Conservation (phyloP, 2,888 invertebrate species). For the Prenolepis imparis region DNA sequence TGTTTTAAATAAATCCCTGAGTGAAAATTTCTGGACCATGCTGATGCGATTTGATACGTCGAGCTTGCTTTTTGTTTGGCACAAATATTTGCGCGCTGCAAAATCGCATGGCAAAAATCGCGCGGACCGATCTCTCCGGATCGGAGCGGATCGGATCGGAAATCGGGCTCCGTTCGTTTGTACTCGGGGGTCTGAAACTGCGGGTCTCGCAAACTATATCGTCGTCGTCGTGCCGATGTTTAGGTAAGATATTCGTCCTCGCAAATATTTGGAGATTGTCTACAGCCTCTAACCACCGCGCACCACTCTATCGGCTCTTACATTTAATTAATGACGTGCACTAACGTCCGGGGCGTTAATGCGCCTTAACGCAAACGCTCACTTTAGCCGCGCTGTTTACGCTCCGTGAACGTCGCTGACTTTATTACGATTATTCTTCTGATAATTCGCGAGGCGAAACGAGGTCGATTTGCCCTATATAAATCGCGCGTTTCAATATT, state of each 20-base stretch:
- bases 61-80: constrained; percentile 56
- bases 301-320: constrained; percentile 83
- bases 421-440: constrained; percentile 52
- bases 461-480: constrained; percentile 11
- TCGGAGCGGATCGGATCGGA: constrained; percentile 16
- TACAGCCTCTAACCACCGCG: constrained; percentile 80
- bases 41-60: constrained; percentile 51
- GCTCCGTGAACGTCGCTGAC: constrained; percentile 35
- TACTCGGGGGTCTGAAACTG: constrained; percentile 53
- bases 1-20: constrained; percentile 50
- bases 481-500: constrained; percentile 59
- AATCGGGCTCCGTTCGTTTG: constrained; percentile 52
- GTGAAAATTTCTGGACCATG: constrained; percentile 47
- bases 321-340: constrained; percentile 82
- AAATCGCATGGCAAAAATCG: constrained; percentile 51
- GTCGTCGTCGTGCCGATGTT: constrained; percentile 82
- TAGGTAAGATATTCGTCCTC: constrained; percentile 86
- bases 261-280: constrained; percentile 86
- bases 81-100: constrained; percentile 53
- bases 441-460: constrained; percentile 24
- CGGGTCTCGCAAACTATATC: constrained; percentile 72
- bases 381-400: constrained; percentile 49
- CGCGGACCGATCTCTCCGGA: constrained; percentile 31
- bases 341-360: constrained; percentile 70
- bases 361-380: constrained; percentile 64